Evolutionary conservation across 1,140 invertebrate genomes (phyloP).

Genomic region (Tetramorium simillimum): DNA sequence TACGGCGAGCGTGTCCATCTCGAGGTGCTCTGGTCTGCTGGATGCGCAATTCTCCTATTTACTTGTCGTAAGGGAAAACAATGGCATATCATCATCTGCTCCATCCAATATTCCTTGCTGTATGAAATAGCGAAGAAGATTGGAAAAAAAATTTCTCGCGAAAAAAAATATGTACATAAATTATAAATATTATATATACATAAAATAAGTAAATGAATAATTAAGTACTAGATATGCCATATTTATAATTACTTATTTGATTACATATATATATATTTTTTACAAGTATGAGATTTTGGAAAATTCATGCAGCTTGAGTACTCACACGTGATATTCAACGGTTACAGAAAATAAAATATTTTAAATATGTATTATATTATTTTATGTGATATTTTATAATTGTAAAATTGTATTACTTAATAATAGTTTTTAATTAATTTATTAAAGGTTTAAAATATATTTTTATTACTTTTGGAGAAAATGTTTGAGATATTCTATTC

Average conservation of each 20-base stretch:
- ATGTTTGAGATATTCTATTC: not conserved
- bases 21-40: not conserved
- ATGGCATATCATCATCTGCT: not conserved
- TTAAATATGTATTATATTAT: not conserved
- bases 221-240: not conserved
- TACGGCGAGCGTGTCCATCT: slow-evolving; percentile 5
- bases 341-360: not conserved
- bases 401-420: not conserved
- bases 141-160: too few relatives aligned
- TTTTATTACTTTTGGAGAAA: not conserved
- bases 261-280: not conserved
- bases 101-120: not conserved
- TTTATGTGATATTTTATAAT: not conserved
- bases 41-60: not conserved
- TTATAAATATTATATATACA: not conserved
- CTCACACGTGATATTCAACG: not conserved
- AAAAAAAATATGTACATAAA: not conserved
- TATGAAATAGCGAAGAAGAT: not conserved
- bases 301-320: not conserved
- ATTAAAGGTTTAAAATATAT: not conserved
- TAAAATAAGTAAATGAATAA: not conserved
- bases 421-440: not conserved
- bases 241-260: not conserved
- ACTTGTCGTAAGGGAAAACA: not conserved
- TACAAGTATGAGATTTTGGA: not conserved